Evolutionary conservation across 2,888 invertebrate species (phyloP), one percentile per base, ranked within the genome.

Genomic region (Drosophila prolongata): DNA sequence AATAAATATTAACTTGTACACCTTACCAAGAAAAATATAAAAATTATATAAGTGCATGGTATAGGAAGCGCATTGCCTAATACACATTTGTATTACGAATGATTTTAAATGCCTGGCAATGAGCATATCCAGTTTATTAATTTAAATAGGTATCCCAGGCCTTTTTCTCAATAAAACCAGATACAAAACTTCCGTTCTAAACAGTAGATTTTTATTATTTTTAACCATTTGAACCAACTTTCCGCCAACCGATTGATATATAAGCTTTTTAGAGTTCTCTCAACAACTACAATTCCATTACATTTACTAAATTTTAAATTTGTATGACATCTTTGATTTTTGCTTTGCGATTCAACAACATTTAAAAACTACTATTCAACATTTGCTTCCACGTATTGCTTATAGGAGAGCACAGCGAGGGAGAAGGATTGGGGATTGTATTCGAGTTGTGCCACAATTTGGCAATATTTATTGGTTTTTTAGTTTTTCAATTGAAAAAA

Each of bases 281-380:
- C 76, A 80, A 78, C 83, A 71, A 75, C 77, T 83, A 88, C 77
- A 74, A 57, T 73, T 71, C 61, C 52, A 46, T 57, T 82, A 77
- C 62, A 59, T 65, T 52, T 57, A 67, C 62, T 85, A 69, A 54
- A 65, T 68, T 69, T 73, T 68, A 60, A 60, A 52, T 53, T 56
- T 47, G 54, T 79, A 61, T 77, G 69, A 57, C 75, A 61, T 58
- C 55, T 75, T 61, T 77, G 62, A 65, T 56, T 66, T 70, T 67
- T 74, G 59, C 61, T 57, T 67, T 70, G 65, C 56, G 37, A 67
- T 70, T 76, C 44, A 78, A 81, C 80, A 84, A 81, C 72, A 72
- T 60, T 77, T 77, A 75, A 73, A 61, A 76, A 76, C 82, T 80
- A 80, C 74, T 19, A 53, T 66, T 66, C 66, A 73, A 73, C 57